A percentile compares a stretch with the other conserved stretches of the same genome.
phyloP scores from a whole-genome alignment of 2,888 invertebrate genomes.

The Mythimna pallens region DNA sequence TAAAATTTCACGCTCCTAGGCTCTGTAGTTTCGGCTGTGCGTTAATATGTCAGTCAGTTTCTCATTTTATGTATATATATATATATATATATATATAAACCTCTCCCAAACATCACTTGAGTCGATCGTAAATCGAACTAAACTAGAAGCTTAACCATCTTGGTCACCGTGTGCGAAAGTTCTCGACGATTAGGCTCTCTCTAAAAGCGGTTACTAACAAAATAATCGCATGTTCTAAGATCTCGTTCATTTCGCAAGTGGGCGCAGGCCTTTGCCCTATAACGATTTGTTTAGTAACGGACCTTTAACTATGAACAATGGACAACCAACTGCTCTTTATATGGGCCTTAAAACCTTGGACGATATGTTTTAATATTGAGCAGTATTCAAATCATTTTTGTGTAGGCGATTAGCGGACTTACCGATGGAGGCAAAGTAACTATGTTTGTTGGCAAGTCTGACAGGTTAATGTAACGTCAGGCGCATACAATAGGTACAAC shows the following conservation, averaged over 20 bases:
- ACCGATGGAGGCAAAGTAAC: conserved; percentile 1
- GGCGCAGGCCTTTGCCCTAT: conserved; percentile 55
- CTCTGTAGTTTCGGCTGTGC: too few species aligned
- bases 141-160: too few species aligned
- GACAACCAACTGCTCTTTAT: conserved; percentile 43
- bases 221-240: background rate
- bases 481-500: background rate
- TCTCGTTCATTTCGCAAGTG: conserved; percentile 52
- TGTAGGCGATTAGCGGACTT: conserved; percentile 37
- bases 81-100: too few species aligned
- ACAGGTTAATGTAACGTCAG: background rate
- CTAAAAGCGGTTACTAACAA: background rate
- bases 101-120: too few species aligned
- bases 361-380: conserved; percentile 41
- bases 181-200: background rate
- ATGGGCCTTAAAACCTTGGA: conserved; percentile 53
- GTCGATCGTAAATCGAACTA: too few species aligned
- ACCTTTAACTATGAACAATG: conserved; percentile 57
- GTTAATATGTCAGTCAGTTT: too few species aligned
- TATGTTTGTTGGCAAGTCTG: background rate
- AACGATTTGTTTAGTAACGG: conserved; percentile 54
- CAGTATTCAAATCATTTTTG: conserved; percentile 46
- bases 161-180: background rate
- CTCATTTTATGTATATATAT: too few species aligned
- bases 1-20: too few species aligned